phyloP scores from a whole-genome alignment of 2,888 invertebrate genomes.

The Caenorhabditis zanzibari region DNA sequence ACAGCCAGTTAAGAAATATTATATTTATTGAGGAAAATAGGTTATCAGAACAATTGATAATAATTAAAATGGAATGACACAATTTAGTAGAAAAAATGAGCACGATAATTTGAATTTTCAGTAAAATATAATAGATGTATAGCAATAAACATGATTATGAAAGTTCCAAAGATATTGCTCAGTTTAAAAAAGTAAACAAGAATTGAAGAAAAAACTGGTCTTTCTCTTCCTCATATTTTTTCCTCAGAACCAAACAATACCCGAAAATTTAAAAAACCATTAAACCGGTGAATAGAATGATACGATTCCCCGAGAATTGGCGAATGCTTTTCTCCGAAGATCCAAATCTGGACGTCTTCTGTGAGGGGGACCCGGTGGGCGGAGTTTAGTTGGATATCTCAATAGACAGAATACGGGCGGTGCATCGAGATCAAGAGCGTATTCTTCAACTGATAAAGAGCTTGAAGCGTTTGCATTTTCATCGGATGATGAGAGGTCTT shows the following conservation, averaged over 20 bases:
- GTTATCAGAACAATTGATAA: not conserved
- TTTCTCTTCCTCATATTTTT: not conserved
- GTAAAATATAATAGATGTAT: not conserved
- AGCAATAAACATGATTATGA: not conserved
- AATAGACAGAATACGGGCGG: slow-evolving; percentile 80
- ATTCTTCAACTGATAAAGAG: slow-evolving; percentile 75
- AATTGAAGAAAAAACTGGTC: not conserved
- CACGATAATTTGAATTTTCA: not conserved
- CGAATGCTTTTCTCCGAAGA: slow-evolving; percentile 61
- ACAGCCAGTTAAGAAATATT: not conserved
- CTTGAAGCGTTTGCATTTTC: slow-evolving; percentile 61
- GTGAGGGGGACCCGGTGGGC: slow-evolving; percentile 65
- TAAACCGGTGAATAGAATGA: slow-evolving; percentile 43
- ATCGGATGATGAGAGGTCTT: slow-evolving; percentile 81
- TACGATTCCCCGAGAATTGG: slow-evolving; percentile 53
- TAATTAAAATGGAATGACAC: not conserved
- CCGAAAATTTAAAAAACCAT: not conserved
- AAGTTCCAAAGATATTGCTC: not conserved
- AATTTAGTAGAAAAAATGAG: not conserved
- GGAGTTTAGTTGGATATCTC: slow-evolving; percentile 70
- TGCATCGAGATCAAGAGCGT: slow-evolving; percentile 79
- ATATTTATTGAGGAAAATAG: slow-evolving; percentile 1
- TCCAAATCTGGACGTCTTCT: slow-evolving; percentile 60
- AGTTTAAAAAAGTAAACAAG: not conserved
- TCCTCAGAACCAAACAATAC: not conserved